These are phyloP conservation scores for Ammodytes marinus DNA, from an alignment of 2,113 vertebrate species.

Conservation along the genomic window DNA sequence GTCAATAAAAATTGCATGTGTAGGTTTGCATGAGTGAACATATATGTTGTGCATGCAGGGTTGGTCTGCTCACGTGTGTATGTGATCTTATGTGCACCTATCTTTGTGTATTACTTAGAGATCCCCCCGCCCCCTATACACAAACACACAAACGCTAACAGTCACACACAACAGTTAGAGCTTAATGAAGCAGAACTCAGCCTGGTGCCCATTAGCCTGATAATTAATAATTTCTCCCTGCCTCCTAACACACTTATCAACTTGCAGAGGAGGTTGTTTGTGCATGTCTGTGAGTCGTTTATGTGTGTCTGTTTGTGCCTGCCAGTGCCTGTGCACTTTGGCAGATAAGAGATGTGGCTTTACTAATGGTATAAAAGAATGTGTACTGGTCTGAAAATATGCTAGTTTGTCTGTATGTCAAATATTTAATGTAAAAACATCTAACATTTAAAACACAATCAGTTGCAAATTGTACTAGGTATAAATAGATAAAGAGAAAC, in stretches of 20 bases:
- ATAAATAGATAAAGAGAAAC: not conserved
- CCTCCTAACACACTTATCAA: slow-evolving; percentile 93
- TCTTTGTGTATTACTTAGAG: slow-evolving; percentile 62
- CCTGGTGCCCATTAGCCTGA: slow-evolving; percentile 98
- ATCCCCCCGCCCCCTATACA: slow-evolving; percentile 55
- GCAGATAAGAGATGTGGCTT: slow-evolving; percentile 50
- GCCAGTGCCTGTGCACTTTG: slow-evolving; percentile 55
- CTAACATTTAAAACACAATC: slow-evolving; percentile 2
- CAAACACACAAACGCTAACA: slow-evolving; percentile 72
- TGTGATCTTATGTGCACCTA: slow-evolving; percentile 37
- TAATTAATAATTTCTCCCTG: slow-evolving; percentile 99
- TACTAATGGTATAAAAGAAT: slow-evolving; percentile 34
- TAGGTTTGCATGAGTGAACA: slow-evolving; percentile 18
- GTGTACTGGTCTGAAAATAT: not conserved
- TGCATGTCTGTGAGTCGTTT: slow-evolving; percentile 20
- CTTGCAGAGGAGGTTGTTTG: slow-evolving; percentile 81
- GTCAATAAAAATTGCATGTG: not conserved
- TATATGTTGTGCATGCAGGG: slow-evolving; percentile 3
- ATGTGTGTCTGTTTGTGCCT: slow-evolving; percentile 54
- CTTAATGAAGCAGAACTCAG: slow-evolving; percentile 97
- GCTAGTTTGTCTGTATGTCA: slow-evolving; percentile 22
- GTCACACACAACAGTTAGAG: slow-evolving; percentile 81
- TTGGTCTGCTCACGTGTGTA: slow-evolving; percentile 22
- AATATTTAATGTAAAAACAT: not conserved
- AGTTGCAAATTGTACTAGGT: not conserved